Conservation (phyloP, 37 sponge, comb jelly and placozoan genomes). For the Tethya wilhelma region DNA sequence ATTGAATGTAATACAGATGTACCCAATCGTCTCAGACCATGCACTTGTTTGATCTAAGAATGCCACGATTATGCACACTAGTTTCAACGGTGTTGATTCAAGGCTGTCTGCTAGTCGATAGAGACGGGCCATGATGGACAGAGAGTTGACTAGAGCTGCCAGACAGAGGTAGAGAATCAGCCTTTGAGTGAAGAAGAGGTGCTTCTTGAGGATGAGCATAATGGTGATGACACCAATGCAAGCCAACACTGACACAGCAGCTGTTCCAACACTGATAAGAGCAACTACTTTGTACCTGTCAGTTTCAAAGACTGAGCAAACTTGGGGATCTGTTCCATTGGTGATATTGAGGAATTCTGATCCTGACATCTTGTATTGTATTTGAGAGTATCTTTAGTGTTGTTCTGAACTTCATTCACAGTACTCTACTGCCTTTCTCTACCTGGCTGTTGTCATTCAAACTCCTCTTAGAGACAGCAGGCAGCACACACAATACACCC, state of each 20-base stretch:
- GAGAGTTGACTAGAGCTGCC: slow-evolving; percentile 42
- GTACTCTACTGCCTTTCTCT: no score
- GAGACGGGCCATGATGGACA: slow-evolving; percentile 34
- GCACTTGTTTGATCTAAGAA: slow-evolving; percentile 44
- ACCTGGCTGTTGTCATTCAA: no score
- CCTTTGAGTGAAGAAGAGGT: slow-evolving; percentile 78
- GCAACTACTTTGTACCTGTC: slow-evolving; percentile 5
- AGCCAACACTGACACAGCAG: slow-evolving; percentile 11
- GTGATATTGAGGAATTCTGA: background rate
- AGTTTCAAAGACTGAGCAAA: slow-evolving; percentile 2
- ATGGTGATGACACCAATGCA: slow-evolving; percentile 54
- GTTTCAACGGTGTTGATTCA: background rate
- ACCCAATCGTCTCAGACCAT: slow-evolving; percentile 44
- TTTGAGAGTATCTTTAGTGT: background rate
- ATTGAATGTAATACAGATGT: slow-evolving; percentile 50
- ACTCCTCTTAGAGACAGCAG: no score
- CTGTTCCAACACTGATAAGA: slow-evolving; percentile 1
- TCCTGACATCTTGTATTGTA: background rate
- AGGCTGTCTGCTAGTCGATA: slow-evolving; percentile 3
- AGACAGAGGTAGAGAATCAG: slow-evolving; percentile 82
- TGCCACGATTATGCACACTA: slow-evolving; percentile 19
- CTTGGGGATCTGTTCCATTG: background rate
- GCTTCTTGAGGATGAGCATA: slow-evolving; percentile 83
- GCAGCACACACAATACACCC: no score
- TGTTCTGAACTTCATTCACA: background rate